Evolutionary conservation across 92 coral and sea anemone species (phyloP), one percentile per base, ranked within the genome.

Genomic region (Zoanthus sociatus): DNA sequence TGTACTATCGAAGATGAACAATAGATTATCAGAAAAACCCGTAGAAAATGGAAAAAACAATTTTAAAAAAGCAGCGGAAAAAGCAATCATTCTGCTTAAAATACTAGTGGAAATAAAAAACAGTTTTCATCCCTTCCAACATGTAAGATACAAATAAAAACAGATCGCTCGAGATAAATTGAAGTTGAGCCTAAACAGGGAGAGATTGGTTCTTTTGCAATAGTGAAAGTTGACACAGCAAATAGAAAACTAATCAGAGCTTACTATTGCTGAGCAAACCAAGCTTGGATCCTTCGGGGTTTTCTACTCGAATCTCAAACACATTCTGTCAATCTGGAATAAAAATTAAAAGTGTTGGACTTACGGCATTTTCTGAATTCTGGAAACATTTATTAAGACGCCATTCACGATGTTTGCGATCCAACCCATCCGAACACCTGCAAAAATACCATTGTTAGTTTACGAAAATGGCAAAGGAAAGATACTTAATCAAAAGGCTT

Each of bases 341-440:
- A 56, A 12, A 13, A 56, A 56, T 56, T 56, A 16, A 56, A 56
- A 5, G 3, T 66, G 71, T 61, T 14, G 51, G n/a, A 71, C 91
- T 61, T 88, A 93, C 98, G 86, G 81, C 56, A 48, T 32, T 87
- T 44, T 87, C 54, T 54, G 95, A 53, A 64, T 48, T n/a, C 1
- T 5, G 9, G 54, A 73, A 31, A 67, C 98, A 96, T 4, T 86
- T 47, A 48, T 76, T 76, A 1, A 5, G 18, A 10, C 73, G 69
- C 98, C 98, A 96, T 51, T 91, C 93, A 20, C 47, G 66, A 44
- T 94, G 95, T 74, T 90, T 90, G 20, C 98, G 92, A 89, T 96
- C 98, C 16, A 89, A 46, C 53, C 92, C 92, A 83, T 96, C 98
- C 13, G 98, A 96, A 61, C 98, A 96, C 71, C 98, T 96, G 53